A percentile compares a stretch with the other conserved stretches of the same genome.
phyloP scores from a whole-genome alignment of 2,888 invertebrate genomes.

The Gryllus longicercus region DNA sequence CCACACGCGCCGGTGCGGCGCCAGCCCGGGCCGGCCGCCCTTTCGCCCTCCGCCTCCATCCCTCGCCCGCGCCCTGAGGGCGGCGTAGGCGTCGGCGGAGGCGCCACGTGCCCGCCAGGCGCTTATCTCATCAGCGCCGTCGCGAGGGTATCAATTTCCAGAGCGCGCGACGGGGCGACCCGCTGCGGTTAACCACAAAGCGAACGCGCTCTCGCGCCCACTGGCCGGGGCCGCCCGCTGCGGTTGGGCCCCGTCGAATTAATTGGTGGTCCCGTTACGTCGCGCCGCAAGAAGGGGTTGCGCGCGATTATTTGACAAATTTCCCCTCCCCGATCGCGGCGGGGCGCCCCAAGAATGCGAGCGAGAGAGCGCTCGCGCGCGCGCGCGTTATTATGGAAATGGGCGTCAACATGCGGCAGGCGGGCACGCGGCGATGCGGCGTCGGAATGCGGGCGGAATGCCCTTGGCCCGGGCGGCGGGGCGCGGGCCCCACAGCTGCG shows the following conservation, averaged over 20 bases:
- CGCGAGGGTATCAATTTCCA: constrained; percentile 3
- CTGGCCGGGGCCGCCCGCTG: background rate
- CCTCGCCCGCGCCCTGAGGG: background rate
- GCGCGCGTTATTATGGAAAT: background rate
- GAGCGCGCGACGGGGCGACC: background rate
- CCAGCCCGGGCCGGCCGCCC: background rate
- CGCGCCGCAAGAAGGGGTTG: background rate
- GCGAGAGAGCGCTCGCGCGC: too few species aligned
- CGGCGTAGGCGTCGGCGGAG: background rate
- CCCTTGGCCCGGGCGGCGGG: too few species aligned
- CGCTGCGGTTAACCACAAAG: constrained; percentile 4
- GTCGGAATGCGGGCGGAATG: background rate
- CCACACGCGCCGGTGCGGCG: background rate
- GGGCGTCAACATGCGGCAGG: background rate
- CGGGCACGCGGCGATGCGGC: background rate
- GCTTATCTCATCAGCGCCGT: background rate
- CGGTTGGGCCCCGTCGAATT: background rate
- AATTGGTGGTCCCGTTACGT: background rate
- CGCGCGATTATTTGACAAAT: constrained; percentile 4
- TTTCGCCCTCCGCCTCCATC: background rate
- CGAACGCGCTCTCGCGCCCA: background rate
- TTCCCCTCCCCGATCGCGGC: background rate
- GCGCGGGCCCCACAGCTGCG: too few species aligned
- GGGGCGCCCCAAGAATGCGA: too few species aligned
- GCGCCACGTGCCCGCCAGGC: constrained; percentile 6